Base-by-base conservation (phyloP, 2,888 invertebrate genomes). In the Nesidiocoris tenuis region DNA sequence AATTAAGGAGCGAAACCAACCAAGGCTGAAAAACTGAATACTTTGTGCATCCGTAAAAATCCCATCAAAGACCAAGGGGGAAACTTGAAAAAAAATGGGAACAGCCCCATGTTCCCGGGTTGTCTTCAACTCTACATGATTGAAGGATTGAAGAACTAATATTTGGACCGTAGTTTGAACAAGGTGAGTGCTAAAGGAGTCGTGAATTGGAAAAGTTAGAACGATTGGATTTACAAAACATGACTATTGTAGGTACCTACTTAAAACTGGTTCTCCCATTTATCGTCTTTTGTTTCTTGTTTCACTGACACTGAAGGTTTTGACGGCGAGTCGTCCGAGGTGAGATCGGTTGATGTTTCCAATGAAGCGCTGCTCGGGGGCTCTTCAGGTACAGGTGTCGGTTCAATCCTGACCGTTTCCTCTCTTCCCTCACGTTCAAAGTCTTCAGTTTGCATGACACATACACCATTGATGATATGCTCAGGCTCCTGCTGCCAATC, bases 391-490 rank as follows among this genome's bases (percentile, higher is more conserved):
- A 90, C 91, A 1, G 92, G 90, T 21, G 90, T 90, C 0, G 92
- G 92, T 83, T 93, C 93, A 67, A 91, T 90, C 24, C 90, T 87
- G 75, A 92, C 89, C 2, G 92, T 92, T 82, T 91, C 90, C 83
- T 90, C 90, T 23, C 88, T 82, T 79, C 84, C 85, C 70, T 85
- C 81, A 76, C 84, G 74, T 61, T 81, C 80, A 61, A 79, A 80
- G 72, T 84, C 85, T 80, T 91, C 92, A 76, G 92, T 90, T 80
- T 93, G 90, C 92, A 95, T 93, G 3, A 95, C 95, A 83, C 95
- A 95, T 23, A 96, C 95, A 0, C 96, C 96, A 82, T 96, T 96
- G 81, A 95, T 95, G 82, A 95, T 95, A 23, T 94, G 93, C 82
- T 94, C 94, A 18, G 87, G 86, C 68, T 86, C 86, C 82, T 92